Conservation (phyloP, 2,113 vertebrate species). For the Gopherus evgoodei region DNA sequence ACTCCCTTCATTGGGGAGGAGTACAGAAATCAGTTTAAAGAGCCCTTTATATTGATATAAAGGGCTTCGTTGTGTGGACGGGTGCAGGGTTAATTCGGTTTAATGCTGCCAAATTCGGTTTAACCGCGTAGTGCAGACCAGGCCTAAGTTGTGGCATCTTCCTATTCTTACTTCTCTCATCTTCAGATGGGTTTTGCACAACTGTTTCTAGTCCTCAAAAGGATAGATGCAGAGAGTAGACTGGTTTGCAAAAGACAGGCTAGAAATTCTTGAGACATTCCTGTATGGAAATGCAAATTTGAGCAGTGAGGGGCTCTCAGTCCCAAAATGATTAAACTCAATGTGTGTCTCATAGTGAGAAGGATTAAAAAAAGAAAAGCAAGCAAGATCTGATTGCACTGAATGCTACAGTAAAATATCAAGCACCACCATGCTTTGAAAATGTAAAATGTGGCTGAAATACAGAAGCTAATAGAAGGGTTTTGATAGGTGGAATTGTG, state of each 20-base stretch:
- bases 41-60: too few species aligned
- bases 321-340: neutral
- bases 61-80: too few species aligned
- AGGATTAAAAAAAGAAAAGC: neutral
- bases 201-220: rapidly evolving
- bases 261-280: neutral
- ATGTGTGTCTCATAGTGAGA: rapidly evolving
- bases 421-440: neutral
- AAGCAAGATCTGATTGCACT: neutral
- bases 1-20: too few species aligned
- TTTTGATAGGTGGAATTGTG: neutral
- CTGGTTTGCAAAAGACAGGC: rapidly evolving
- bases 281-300: neutral
- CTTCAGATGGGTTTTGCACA: neutral
- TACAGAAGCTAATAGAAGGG: neutral
- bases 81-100: too few species aligned
- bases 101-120: too few species aligned
- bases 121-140: too few species aligned
- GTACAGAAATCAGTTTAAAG: too few species aligned
- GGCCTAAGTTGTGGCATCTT: neutral
- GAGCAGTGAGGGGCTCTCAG: neutral
- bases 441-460: neutral
- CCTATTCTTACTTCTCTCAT: neutral
- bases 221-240: neutral
- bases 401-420: neutral